Base-by-base conservation (phyloP, 2,888 invertebrate genomes). In the Biston betularia region DNA sequence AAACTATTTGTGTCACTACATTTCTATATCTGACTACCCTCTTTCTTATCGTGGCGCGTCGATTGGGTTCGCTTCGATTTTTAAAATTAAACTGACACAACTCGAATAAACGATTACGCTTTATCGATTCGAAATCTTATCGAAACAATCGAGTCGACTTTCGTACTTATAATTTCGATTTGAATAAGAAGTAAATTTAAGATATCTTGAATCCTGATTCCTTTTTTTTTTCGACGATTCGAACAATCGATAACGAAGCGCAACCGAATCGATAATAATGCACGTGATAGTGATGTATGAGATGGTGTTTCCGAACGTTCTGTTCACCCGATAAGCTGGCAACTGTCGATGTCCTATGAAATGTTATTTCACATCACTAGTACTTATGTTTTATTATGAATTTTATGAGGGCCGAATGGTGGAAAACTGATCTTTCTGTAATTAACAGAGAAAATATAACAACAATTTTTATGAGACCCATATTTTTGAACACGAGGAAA, bases 291-390 rank as follows among this genome's bases (percentile, higher is more conserved):
- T 56, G 65, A 71, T 60, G 48, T 48, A 65, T 48, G 61, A 66
- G 56, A 72, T 76, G 74, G 74, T 74, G 74, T 77, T 77, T 74
- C 75, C 74, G 75, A 72, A 69, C 59, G 68, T 69, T 62, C 62
- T 58, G 53, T 63, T 64, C 56, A 66, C 61, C 68, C 68, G 68
- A 70, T 68, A 63, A 44, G 70, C 75, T 75, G 76, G 75, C 75
- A 74, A 75, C 73, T 72, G 63, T 72, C 68, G 72, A 71, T 71
- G 65, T 61, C 53, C 61, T 57, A 63, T 72, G 67, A 66, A 62
- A 67, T 65, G 60, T 50, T 48, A 60, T 63, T 59, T 65, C 65
- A 68, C 69, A 67, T 68, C 72, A 70, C 68, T 70, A 69, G 59
- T 57, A 56, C 54, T 61, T 60, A 49, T 54, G 33, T 57, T 57